Conservation (phyloP, 2,888 invertebrate species). For the Ormyrus pomaceus region DNA sequence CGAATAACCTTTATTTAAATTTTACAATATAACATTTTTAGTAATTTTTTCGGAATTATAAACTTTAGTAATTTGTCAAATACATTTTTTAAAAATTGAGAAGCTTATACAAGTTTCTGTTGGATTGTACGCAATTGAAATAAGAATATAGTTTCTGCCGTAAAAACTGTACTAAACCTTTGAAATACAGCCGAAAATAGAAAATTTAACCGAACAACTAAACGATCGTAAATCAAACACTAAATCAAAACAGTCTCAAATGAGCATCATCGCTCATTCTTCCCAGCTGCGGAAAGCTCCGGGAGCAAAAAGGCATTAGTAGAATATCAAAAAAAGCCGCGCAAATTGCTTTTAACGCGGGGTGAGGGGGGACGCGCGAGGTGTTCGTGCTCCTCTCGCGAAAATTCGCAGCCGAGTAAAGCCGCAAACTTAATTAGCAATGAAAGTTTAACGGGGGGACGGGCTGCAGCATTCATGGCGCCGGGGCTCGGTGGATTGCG, state of each 20-base stretch:
- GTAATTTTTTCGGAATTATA: no score
- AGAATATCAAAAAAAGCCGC: slow-evolving; percentile 27
- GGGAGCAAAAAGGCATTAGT: slow-evolving; percentile 12
- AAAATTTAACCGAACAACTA: no score
- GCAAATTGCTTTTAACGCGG: slow-evolving; percentile 37
- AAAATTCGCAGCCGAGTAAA: slow-evolving; percentile 34
- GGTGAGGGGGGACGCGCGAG: background rate
- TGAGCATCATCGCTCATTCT: slow-evolving; percentile 18
- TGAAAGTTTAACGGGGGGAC: slow-evolving; percentile 43
- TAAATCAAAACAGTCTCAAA: background rate
- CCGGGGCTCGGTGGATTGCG: background rate
- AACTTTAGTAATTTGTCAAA: no score
- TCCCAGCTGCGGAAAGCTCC: background rate
- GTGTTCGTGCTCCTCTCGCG: background rate
- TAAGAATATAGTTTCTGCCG: no score
- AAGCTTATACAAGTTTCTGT: no score
- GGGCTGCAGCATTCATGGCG: slow-evolving; percentile 2
- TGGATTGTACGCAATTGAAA: no score
- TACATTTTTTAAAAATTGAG: no score
- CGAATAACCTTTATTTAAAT: no score
- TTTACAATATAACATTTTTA: no score
- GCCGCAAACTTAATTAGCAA: slow-evolving; percentile 53
- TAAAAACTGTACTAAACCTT: no score
- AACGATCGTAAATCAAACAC: no score
- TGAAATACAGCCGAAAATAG: no score